phyloP scores from a whole-genome alignment of 2,113 vertebrate genomes.

The Boulengeromyrus knoepffleri region DNA sequence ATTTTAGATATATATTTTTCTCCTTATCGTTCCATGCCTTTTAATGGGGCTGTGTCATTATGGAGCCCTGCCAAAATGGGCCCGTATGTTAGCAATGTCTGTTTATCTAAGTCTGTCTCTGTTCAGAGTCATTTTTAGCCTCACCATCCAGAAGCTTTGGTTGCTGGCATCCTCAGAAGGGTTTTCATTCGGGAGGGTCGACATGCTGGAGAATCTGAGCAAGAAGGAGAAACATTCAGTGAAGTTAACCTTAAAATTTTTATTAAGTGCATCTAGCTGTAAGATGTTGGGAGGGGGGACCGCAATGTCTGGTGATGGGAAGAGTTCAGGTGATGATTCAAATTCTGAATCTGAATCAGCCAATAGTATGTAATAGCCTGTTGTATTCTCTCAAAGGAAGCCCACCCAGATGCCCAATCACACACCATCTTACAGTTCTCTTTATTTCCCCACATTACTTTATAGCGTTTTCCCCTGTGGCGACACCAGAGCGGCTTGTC shows the following conservation, averaged over 20 bases:
- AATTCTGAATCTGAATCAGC: not conserved
- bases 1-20: not conserved
- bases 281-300: not conserved
- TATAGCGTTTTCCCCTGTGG: not conserved
- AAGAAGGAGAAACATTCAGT: not conserved
- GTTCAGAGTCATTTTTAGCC: slow-evolving; percentile 26
- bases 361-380: not conserved
- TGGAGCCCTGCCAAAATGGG: not conserved
- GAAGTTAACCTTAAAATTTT: not conserved
- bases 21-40: not conserved
- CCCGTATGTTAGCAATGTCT: not conserved
- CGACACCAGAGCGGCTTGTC: not conserved
- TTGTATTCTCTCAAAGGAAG: not conserved
- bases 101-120: not conserved
- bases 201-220: slow-evolving; percentile 43
- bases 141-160: slow-evolving; percentile 71
- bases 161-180: slow-evolving; percentile 47
- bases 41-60: not conserved
- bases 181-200: slow-evolving; percentile 47
- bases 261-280: not conserved
- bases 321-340: not conserved
- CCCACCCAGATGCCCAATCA: not conserved
- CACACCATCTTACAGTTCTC: not conserved
- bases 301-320: not conserved
- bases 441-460: not conserved